Conservation (phyloP, 2,888 invertebrate genomes). For the Drosophila mimica region DNA sequence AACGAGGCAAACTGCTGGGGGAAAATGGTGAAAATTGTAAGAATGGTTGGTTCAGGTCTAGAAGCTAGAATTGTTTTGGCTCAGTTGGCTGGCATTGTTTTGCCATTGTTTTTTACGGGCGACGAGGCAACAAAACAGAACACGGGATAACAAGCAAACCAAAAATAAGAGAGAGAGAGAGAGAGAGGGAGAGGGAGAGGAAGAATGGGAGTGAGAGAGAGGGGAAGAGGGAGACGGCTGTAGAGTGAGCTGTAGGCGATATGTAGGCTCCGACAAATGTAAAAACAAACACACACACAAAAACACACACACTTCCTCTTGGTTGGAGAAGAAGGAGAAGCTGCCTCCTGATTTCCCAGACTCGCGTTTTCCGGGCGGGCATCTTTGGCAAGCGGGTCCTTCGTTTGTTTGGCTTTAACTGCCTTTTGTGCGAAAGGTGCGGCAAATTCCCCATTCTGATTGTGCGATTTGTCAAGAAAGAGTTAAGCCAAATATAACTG, state of each 20-base stretch:
- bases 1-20: conserved; percentile 16
- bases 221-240: background rate
- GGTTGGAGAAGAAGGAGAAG: conserved; percentile 1
- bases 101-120: conserved; percentile 67
- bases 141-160: conserved; percentile 55
- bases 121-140: conserved; percentile 41
- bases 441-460: conserved; percentile 19
- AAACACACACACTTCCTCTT: conserved; percentile 15
- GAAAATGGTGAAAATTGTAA: conserved; percentile 2
- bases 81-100: conserved; percentile 54
- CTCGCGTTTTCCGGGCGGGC: conserved; percentile 8
- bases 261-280: conserved; percentile 46
- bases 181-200: background rate
- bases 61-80: conserved; percentile 15
- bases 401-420: conserved; percentile 59
- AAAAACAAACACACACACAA: conserved; percentile 58
- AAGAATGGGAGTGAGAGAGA: conserved; percentile 2
- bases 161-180: conserved; percentile 16
- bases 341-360: conserved; percentile 1
- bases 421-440: conserved; percentile 52
- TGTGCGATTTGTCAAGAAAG: conserved; percentile 65
- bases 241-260: background rate
- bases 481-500: conserved; percentile 60
- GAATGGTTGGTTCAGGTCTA: background rate
- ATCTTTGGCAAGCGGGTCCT: conserved; percentile 56